These are phyloP conservation scores for Andrena flavipes DNA, from an alignment of 2,888 invertebrate genomes.

Conservation along the genomic window DNA sequence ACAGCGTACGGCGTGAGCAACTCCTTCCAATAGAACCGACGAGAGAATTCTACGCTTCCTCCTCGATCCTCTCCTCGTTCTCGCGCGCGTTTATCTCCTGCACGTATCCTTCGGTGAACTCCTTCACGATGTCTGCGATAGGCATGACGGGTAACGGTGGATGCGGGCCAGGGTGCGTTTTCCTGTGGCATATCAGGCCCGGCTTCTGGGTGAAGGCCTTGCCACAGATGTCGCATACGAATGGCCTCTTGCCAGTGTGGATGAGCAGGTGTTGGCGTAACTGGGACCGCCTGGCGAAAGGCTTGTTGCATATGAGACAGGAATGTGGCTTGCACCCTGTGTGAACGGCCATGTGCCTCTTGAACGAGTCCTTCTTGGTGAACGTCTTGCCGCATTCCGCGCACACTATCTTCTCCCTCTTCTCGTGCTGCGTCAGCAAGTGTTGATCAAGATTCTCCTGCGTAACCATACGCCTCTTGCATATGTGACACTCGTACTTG, in stretches of 20 bases:
- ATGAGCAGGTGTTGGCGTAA: conserved; percentile 82
- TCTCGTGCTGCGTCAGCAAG: conserved; percentile 82
- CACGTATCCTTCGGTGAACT: conserved; percentile 78
- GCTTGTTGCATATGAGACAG: conserved; percentile 82
- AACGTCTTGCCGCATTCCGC: conserved; percentile 83
- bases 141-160: conserved; percentile 84
- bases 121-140: conserved; percentile 82
- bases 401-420: conserved; percentile 82
- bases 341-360: conserved; percentile 83
- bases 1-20: background rate
- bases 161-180: conserved; percentile 82
- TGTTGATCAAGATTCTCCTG: conserved; percentile 83
- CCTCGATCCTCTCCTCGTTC: conserved; percentile 59
- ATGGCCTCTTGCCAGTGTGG: conserved; percentile 82
- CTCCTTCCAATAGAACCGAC: background rate
- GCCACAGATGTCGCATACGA: conserved; percentile 83
- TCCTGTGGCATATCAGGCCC: conserved; percentile 82
- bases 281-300: conserved; percentile 82
- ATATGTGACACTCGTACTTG: conserved; percentile 82
- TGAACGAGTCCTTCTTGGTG: conserved; percentile 83
- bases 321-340: conserved; percentile 81
- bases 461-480: conserved; percentile 83
- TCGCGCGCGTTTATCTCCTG: conserved; percentile 66
- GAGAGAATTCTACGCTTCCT: conserved; percentile 56
- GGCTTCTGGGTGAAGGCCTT: conserved; percentile 83